phyloP scores from a whole-genome alignment of 1,140 invertebrate species.

The Zophobas atratus region DNA sequence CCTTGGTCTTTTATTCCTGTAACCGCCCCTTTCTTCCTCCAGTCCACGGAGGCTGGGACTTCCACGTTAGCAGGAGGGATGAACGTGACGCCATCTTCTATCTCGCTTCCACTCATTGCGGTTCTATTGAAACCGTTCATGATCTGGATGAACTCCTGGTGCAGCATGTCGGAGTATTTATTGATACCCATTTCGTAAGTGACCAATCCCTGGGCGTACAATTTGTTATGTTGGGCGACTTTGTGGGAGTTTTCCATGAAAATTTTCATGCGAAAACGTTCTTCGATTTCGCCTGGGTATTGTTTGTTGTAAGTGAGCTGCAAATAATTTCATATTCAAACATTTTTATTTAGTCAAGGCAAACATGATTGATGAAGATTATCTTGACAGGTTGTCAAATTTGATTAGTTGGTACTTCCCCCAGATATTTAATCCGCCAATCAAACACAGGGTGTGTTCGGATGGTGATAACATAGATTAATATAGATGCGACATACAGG shows the following conservation, averaged over 20 bases:
- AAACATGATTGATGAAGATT: background rate
- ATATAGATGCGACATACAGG: no score
- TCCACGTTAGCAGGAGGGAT: slow-evolving; percentile 81
- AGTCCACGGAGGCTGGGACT: slow-evolving; percentile 86
- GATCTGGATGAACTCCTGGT: slow-evolving; percentile 82
- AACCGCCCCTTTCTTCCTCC: slow-evolving; percentile 90
- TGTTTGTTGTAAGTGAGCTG: slow-evolving; percentile 80
- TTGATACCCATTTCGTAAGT: slow-evolving; percentile 82
- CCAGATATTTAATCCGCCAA: no score
- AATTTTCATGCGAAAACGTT: slow-evolving; percentile 88
- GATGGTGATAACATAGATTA: no score
- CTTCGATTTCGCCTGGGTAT: slow-evolving; percentile 82
- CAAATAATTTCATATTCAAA: slow-evolving; percentile 41
- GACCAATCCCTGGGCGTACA: slow-evolving; percentile 77
- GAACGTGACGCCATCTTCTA: slow-evolving; percentile 74
- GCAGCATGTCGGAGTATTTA: slow-evolving; percentile 89
- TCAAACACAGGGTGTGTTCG: no score
- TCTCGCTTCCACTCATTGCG: slow-evolving; percentile 51
- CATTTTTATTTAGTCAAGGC: background rate
- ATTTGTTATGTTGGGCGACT: slow-evolving; percentile 88
- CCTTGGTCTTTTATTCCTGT: slow-evolving; percentile 95
- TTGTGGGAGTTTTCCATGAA: slow-evolving; percentile 89
- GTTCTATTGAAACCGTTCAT: slow-evolving; percentile 86
- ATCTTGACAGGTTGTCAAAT: background rate
- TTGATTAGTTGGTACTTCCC: background rate